A percentile compares a stretch with the other conserved stretches of the same genome.
These are phyloP conservation scores for Temnothorax nylanderi DNA, from an alignment of 1,140 invertebrate genomes.

Conservation along the genomic window DNA sequence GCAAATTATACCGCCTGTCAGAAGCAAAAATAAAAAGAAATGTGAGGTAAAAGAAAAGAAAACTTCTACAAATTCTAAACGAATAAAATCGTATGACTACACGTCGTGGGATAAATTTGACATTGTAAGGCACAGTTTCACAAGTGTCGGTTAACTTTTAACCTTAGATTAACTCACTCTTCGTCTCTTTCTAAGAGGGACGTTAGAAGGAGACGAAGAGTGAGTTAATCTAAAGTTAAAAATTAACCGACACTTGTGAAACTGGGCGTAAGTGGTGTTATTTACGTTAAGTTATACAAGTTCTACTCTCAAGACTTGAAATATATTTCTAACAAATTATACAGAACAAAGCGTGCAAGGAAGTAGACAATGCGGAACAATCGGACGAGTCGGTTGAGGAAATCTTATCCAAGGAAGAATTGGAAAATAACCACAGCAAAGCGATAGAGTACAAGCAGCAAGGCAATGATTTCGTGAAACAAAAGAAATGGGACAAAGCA, in stretches of 20 bases:
- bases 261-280: no score
- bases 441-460: slow-evolving; percentile 86
- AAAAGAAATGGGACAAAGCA: slow-evolving; percentile 92
- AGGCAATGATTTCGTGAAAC: slow-evolving; percentile 94
- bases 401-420: slow-evolving; percentile 87
- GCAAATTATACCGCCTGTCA: slow-evolving; percentile 86
- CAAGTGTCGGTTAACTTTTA: no score
- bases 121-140: slow-evolving; percentile 90
- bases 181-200: no score
- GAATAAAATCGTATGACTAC: slow-evolving; percentile 89
- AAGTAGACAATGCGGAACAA: slow-evolving; percentile 88
- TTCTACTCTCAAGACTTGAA: slow-evolving; percentile 1
- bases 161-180: no score
- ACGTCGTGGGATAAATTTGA: slow-evolving; percentile 93
- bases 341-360: slow-evolving; percentile 90
- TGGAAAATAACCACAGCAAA: slow-evolving; percentile 84
- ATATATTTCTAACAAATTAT: not conserved
- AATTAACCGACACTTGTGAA: no score
- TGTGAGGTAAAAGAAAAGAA: slow-evolving; percentile 74
- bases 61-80: slow-evolving; percentile 76
- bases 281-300: slow-evolving; percentile 26
- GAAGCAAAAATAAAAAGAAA: slow-evolving; percentile 81
- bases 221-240: no score
- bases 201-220: no score
- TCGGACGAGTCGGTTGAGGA: slow-evolving; percentile 86